Evolutionary conservation across 2,797 vertebrate genomes (phyloP).

Genomic region (Urophycis tenuis): DNA sequence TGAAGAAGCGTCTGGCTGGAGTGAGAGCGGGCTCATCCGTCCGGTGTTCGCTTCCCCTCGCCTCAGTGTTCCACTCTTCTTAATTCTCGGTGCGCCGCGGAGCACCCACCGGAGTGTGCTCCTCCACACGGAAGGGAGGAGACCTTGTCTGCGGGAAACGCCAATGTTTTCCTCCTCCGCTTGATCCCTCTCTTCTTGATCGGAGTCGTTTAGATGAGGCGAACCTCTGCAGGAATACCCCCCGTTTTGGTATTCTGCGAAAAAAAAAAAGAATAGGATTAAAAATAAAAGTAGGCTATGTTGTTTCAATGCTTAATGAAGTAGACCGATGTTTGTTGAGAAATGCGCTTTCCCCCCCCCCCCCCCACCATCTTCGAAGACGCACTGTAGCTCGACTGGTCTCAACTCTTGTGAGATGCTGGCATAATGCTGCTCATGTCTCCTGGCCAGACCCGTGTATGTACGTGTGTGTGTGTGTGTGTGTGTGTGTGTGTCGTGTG

Average conservation of each 20-base stretch:
- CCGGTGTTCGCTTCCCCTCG: slow-evolving; percentile 24
- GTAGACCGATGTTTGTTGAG: not conserved
- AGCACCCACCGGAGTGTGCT: not conserved
- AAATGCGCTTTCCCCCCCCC: not conserved
- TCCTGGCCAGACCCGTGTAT: not conserved
- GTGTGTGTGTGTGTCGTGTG: slow-evolving; percentile 10
- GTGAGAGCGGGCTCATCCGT: slow-evolving; percentile 45
- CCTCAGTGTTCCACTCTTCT: slow-evolving; percentile 19
- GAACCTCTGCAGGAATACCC: not conserved
- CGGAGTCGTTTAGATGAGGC: not conserved
- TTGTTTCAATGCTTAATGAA: not conserved
- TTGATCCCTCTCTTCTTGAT: not conserved
- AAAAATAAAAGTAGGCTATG: not conserved
- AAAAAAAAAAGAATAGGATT: not conserved
- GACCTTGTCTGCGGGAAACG: not conserved
- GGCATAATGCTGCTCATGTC: slow-evolving; percentile 1
- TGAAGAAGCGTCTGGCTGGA: slow-evolving; percentile 55
- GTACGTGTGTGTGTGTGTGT: not conserved
- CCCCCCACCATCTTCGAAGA: not conserved
- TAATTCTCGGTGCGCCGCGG: slow-evolving; percentile 1
- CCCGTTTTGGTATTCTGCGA: not conserved
- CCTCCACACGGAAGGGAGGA: not conserved
- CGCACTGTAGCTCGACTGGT: not conserved
- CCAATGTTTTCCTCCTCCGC: not conserved
- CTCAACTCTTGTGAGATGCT: not conserved